Evolutionary conservation across 2,113 vertebrate species (phyloP), one percentile per base, ranked within the genome.

Genomic region (Psilopogon haemacephalus): DNA sequence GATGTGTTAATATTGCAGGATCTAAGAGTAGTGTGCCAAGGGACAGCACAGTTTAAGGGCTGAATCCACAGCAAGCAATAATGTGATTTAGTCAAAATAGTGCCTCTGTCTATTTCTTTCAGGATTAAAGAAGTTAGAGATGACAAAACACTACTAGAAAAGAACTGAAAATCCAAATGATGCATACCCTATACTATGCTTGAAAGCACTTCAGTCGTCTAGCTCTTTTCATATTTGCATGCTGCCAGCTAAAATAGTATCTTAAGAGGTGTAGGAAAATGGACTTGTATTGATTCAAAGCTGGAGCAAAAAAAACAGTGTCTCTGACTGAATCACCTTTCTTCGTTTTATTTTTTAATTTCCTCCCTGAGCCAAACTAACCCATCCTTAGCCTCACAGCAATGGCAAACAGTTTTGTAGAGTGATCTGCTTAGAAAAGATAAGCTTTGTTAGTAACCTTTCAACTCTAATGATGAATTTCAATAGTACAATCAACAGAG

Each of bases 401-500:
- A 87, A 40, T 2, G 1, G 44, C 1, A 4, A 95, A 65, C 75
- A 85, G 55, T 83, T 87, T 42, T 46, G 59, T 37, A 52, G 21
- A 10, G 8, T 33, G 32, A 85, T 76, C 95, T 89, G 67, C 67
- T 89, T 54, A 72, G 75, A 88, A 93, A 65, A 89, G 65, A 89
- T 69, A 48, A 89, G 77, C 74, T 95, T 95, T 89, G 74, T 89
- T 92, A 94, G 78, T 74, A 90, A 87, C 81, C 63, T 92, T 95
- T 95, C 89, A 95, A 52, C 30, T 95, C 74, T 40, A 87, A 95
- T 58, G 85, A 94, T 72, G 84, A 48, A 89, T 82, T 81, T 92
- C 77, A 92, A 33, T 65, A 35, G 68, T 62, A 91, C 71, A 91
- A 94, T 91, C 78, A 95, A 85, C 55, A 93, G 78, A 91, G 63